Percentiles rank a stretch among this genome's conserved stretches.
phyloP scores from a whole-genome alignment of 2,797 vertebrate species.

The Anas georgica region DNA sequence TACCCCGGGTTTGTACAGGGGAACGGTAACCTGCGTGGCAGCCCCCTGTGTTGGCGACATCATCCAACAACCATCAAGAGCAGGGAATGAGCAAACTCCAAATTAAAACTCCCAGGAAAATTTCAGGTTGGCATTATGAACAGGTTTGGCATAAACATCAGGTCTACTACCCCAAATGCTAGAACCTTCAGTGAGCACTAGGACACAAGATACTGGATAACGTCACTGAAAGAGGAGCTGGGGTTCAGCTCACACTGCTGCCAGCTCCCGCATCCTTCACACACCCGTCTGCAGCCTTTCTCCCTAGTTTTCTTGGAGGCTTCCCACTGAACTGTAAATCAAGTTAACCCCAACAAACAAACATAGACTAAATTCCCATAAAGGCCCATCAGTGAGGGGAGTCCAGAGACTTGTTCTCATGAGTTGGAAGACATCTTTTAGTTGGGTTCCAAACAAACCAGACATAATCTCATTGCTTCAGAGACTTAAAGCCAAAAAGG shows the following conservation, averaged over 20 bases:
- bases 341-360: neutral
- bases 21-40: neutral
- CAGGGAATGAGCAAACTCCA: neutral
- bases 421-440: conserved; percentile 33
- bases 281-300: neutral
- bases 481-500: conserved; percentile 24
- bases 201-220: neutral
- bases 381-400: neutral
- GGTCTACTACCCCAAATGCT: neutral
- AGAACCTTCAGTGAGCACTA: neutral
- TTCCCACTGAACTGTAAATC: neutral
- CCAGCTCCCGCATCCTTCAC: neutral
- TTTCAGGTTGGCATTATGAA: neutral
- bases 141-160: neutral
- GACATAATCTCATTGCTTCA: conserved; percentile 51
- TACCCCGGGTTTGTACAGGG: neutral
- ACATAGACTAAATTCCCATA: neutral
- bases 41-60: neutral
- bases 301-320: neutral
- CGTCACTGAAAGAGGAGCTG: neutral
- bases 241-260: neutral
- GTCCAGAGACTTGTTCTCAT: neutral
- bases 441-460: conserved; percentile 29
- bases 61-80: neutral
- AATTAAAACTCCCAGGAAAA: neutral